Percentiles rank a stretch among this genome's conserved stretches.
phyloP scores from a whole-genome alignment of 2,888 invertebrate species.

The Conops quadrifasciatus region DNA sequence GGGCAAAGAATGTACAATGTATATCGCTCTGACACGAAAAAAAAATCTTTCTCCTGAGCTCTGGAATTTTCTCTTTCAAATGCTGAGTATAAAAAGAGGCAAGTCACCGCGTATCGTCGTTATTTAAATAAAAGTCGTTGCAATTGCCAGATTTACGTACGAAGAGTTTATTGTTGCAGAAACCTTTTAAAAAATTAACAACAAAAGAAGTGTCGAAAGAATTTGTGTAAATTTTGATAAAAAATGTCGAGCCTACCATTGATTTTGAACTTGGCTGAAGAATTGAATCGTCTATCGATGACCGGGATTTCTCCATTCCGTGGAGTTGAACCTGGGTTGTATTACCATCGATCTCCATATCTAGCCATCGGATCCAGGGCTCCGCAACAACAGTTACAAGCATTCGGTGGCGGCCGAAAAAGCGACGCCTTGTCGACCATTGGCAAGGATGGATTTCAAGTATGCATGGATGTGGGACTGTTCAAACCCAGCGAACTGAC shows the following conservation, averaged over 20 bases:
- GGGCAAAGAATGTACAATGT: too few relatives aligned
- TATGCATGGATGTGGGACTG: constrained; percentile 79
- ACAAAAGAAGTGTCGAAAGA: too few relatives aligned
- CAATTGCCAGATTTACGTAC: too few relatives aligned
- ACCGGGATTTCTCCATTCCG: constrained; percentile 37
- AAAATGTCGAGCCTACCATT: constrained; percentile 59
- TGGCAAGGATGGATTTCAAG: constrained; percentile 75
- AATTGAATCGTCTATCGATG: constrained; percentile 47
- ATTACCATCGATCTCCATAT: constrained; percentile 35
- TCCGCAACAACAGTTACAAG: constrained; percentile 51
- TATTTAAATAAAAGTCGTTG: too few relatives aligned
- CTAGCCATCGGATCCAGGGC: constrained; percentile 23
- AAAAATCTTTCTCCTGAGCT: too few relatives aligned
- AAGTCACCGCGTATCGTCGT: too few relatives aligned
- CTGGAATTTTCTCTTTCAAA: too few relatives aligned
- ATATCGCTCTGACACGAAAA: too few relatives aligned
- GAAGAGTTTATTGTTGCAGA: too few relatives aligned
- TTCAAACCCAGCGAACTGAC: constrained; percentile 80
- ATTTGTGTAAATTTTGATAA: background rate
- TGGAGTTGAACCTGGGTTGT: constrained; percentile 27
- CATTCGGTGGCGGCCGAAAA: constrained; percentile 69
- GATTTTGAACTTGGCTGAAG: constrained; percentile 56
- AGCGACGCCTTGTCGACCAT: constrained; percentile 49
- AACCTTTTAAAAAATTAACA: too few relatives aligned
- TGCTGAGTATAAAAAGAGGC: too few relatives aligned